phyloP scores from a whole-genome alignment of 2,113 vertebrate genomes.

The Regulus satrapa region DNA sequence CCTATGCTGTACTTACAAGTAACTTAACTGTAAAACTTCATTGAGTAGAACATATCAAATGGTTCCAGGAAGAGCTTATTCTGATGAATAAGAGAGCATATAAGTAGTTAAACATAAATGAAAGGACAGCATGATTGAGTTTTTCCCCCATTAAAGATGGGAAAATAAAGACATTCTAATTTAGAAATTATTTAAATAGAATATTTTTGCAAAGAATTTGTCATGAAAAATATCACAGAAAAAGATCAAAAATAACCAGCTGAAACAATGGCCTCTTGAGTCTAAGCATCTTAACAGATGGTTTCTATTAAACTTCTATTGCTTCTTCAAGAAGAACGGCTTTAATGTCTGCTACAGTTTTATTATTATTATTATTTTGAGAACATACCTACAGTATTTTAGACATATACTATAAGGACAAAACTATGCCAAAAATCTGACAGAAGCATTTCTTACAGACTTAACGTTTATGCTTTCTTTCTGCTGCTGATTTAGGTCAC shows the following conservation, averaged over 20 bases:
- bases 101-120: not conserved
- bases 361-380: conserved; percentile 13
- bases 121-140: not conserved
- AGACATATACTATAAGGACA: conserved; percentile 8
- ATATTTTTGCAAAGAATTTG: not conserved
- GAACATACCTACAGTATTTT: conserved; percentile 32
- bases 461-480: not conserved
- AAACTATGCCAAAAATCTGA: conserved; percentile 43
- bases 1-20: not conserved
- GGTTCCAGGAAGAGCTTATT: not conserved
- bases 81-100: not conserved
- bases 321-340: conserved; percentile 15
- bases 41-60: not conserved
- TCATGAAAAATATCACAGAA: not conserved
- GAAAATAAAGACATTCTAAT: not conserved
- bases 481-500: conserved; percentile 41
- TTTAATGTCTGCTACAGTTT: conserved; percentile 19
- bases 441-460: not conserved
- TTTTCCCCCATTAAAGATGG: not conserved
- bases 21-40: not conserved
- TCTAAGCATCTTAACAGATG: conserved; percentile 36
- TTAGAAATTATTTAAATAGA: not conserved
- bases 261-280: conserved; percentile 21
- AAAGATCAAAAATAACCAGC: conserved; percentile 19
- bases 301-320: conserved; percentile 31